Percentiles rank a stretch among this genome's conserved stretches.
These are phyloP conservation scores for Carettochelys insculpta DNA, from an alignment of 2,113 vertebrate genomes.

Conservation along the genomic window DNA sequence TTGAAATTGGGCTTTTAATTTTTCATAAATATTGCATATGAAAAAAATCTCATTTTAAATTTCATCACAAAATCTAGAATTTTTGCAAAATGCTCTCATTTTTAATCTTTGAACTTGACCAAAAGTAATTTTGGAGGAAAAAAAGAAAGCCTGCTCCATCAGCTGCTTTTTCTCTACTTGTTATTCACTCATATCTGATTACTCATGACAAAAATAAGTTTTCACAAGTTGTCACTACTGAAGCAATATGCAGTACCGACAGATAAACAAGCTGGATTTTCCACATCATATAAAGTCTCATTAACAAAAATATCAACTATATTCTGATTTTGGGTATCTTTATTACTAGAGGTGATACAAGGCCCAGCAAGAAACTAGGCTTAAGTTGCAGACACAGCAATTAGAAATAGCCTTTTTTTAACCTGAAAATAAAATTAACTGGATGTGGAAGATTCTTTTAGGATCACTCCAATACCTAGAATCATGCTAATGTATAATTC, in stretches of 20 bases:
- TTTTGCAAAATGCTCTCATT: background rate
- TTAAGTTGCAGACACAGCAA: background rate
- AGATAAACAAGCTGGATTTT: background rate
- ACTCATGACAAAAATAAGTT: background rate
- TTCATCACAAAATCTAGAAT: background rate
- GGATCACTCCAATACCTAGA: background rate
- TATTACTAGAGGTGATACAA: rapidly evolving
- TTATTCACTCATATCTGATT: background rate
- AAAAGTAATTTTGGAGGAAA: background rate
- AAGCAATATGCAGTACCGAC: background rate
- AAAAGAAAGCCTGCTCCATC: background rate
- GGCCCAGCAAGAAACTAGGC: rapidly evolving
- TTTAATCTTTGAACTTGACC: background rate
- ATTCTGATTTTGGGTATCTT: background rate
- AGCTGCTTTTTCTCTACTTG: background rate
- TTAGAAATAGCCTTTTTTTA: background rate
- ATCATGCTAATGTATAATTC: background rate
- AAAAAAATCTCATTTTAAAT: background rate
- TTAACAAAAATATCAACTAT: background rate
- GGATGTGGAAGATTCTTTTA: background rate
- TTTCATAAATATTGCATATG: background rate
- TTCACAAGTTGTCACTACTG: background rate
- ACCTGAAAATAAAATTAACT: background rate
- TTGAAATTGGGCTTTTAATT: background rate
- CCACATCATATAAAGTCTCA: background rate